These are phyloP conservation scores for Carlito syrichta DNA, from an alignment of 2,113 vertebrate genomes.

Conservation along the genomic window DNA sequence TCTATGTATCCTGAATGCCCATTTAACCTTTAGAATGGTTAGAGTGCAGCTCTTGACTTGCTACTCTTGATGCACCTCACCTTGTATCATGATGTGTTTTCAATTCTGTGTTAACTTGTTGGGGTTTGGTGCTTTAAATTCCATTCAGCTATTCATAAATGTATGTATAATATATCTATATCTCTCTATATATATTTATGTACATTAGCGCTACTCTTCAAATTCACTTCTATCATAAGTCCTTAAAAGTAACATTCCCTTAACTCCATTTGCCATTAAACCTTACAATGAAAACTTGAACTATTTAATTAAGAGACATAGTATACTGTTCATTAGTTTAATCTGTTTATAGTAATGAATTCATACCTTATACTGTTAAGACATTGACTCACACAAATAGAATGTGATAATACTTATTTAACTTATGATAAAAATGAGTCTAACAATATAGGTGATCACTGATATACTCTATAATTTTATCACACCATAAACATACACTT, in stretches of 20 bases:
- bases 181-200: neutral
- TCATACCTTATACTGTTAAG: neutral
- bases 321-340: neutral
- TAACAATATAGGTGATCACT: neutral
- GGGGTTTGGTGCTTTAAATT: neutral
- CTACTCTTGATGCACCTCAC: neutral
- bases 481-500: neutral
- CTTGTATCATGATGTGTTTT: neutral
- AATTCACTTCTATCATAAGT: neutral
- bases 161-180: neutral
- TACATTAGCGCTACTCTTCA: neutral
- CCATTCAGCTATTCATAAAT: neutral
- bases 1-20: neutral
- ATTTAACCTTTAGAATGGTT: neutral
- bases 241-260: neutral
- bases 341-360: neutral
- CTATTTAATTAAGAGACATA: neutral
- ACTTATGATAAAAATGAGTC: neutral
- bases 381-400: neutral
- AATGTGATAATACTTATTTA: neutral
- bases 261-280: neutral
- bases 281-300: neutral
- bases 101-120: neutral
- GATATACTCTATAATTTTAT: constrained; percentile 9
- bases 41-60: neutral